Percentiles rank a stretch among this genome's conserved stretches.
Conservation (phyloP, 2,888 invertebrate genomes). For the Oxyteleia sp. region DNA sequence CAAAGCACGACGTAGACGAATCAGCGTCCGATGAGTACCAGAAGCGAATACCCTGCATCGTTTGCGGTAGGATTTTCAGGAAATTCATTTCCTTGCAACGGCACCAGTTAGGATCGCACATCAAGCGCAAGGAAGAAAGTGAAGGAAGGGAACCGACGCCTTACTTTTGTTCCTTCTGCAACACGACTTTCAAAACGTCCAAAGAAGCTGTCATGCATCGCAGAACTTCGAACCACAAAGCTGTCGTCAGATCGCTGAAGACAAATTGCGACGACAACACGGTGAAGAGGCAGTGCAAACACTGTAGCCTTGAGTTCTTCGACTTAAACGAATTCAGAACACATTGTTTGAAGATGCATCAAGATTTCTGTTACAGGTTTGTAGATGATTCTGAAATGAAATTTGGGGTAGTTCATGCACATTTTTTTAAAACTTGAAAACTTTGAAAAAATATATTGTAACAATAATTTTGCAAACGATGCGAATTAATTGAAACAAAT, state of each 20-base stretch:
- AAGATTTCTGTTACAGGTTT: slow-evolving; percentile 90
- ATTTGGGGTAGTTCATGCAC: no score
- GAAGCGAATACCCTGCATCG: slow-evolving; percentile 89
- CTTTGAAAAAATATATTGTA: no score
- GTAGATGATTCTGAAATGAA: slow-evolving; percentile 60
- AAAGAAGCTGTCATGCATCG: slow-evolving; percentile 91
- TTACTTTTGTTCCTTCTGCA: slow-evolving; percentile 92
- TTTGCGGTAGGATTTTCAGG: slow-evolving; percentile 90
- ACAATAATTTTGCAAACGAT: no score
- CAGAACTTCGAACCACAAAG: slow-evolving; percentile 90
- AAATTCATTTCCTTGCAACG: slow-evolving; percentile 91
- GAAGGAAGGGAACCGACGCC: slow-evolving; percentile 77
- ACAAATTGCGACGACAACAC: slow-evolving; percentile 8
- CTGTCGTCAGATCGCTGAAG: slow-evolving; percentile 87
- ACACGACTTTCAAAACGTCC: slow-evolving; percentile 89
- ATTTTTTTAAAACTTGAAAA: no score
- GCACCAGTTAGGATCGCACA: slow-evolving; percentile 90
- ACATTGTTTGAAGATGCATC: slow-evolving; percentile 90
- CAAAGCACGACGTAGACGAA: slow-evolving; percentile 88
- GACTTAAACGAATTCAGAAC: slow-evolving; percentile 89
- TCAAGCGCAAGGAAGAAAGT: slow-evolving; percentile 79
- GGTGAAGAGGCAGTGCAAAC: slow-evolving; percentile 89
- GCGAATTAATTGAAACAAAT: no score
- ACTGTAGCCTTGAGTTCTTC: slow-evolving; percentile 89
- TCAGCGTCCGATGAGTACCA: slow-evolving; percentile 91